These are phyloP conservation scores for Calidris pygmaea DNA, from an alignment of 2,113 vertebrate genomes.

Conservation along the genomic window DNA sequence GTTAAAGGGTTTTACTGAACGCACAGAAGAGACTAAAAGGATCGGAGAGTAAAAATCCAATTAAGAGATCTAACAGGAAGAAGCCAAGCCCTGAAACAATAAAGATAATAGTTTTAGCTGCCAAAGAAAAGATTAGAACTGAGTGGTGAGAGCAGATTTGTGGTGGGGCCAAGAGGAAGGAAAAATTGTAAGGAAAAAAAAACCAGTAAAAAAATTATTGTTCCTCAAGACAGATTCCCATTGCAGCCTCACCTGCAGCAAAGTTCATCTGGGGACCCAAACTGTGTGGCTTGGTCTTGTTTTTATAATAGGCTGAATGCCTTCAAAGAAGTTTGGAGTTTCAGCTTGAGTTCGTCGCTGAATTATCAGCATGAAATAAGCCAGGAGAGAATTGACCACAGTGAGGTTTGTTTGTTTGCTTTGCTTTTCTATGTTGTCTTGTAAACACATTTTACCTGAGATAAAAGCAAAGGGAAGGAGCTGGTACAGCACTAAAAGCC, in stretches of 20 bases:
- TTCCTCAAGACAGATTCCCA: neutral
- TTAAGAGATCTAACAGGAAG: constrained; percentile 45
- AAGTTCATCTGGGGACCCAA: neutral
- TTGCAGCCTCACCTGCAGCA: neutral
- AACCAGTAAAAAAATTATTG: neutral
- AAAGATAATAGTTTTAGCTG: constrained; percentile 33
- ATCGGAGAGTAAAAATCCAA: constrained; percentile 47
- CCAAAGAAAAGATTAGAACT: constrained; percentile 31
- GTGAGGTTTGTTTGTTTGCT: neutral
- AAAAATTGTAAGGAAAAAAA: neutral
- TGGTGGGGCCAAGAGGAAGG: neutral
- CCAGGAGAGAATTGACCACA: neutral
- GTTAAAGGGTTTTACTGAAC: constrained; percentile 20
- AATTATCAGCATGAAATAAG: neutral
- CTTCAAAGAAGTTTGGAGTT: neutral
- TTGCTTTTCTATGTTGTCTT: neutral
- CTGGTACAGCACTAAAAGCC: neutral
- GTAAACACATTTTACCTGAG: neutral
- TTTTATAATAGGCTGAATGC: neutral
- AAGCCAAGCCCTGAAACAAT: constrained; percentile 44
- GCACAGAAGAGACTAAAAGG: constrained; percentile 38
- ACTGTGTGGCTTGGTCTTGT: neutral
- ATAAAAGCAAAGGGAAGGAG: neutral
- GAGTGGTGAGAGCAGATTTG: neutral
- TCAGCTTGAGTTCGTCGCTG: neutral